Conservation (phyloP, 2,797 vertebrate species). For the Apogon hyalosoma region DNA sequence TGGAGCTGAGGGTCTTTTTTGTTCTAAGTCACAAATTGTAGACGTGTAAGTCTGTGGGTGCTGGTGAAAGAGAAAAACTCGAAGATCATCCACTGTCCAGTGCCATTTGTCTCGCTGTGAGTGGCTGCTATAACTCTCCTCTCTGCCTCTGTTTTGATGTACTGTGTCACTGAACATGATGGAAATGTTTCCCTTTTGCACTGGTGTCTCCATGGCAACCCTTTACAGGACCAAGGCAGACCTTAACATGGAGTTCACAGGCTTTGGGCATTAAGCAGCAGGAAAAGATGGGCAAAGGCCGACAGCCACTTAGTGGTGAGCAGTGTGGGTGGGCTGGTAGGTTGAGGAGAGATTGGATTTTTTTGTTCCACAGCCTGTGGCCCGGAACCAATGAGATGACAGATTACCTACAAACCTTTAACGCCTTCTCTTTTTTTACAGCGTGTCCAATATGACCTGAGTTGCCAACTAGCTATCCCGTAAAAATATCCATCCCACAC, state of each 20-base stretch:
- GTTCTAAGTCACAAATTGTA: background rate
- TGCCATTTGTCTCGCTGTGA: background rate
- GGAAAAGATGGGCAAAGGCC: constrained; percentile 45
- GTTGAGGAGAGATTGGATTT: constrained; percentile 24
- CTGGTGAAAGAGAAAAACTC: constrained; percentile 2
- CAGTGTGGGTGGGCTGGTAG: constrained; percentile 33
- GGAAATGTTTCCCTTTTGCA: constrained; percentile 44
- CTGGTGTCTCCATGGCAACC: constrained; percentile 55
- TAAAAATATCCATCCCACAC: constrained; percentile 1
- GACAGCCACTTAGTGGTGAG: constrained; percentile 47
- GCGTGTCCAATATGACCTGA: constrained; percentile 26
- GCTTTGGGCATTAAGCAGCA: constrained; percentile 35
- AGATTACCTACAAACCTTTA: constrained; percentile 33
- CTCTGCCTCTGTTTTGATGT: constrained; percentile 6
- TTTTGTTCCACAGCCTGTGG: constrained; percentile 28
- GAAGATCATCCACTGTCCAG: constrained; percentile 5
- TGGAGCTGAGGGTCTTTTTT: background rate
- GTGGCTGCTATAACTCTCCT: constrained; percentile 11
- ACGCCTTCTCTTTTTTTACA: background rate
- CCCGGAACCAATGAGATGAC: constrained; percentile 18
- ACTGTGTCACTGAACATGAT: constrained; percentile 32
- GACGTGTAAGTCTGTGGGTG: constrained; percentile 8
- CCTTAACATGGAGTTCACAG: constrained; percentile 42
- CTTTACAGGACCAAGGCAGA: constrained; percentile 21
- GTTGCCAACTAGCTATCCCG: background rate